Conservation (phyloP, 2,113 vertebrate species). For the Brevimyrus niger region DNA sequence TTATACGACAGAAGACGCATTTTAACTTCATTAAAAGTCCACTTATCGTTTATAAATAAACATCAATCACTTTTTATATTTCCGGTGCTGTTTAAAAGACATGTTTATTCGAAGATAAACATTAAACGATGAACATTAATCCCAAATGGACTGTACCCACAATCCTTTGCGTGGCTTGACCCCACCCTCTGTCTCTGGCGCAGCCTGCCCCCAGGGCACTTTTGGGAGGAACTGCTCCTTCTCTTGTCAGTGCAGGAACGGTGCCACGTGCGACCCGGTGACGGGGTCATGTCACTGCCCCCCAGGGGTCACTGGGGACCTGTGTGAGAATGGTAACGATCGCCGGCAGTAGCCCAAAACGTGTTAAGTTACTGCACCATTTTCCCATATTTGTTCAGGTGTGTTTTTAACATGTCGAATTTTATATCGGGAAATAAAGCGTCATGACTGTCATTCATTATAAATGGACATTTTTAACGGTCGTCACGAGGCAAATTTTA, state of each 20-base stretch:
- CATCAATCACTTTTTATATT: not conserved
- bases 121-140: not conserved
- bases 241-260: slow-evolving; percentile 77
- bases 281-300: slow-evolving; percentile 81
- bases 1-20: not conserved
- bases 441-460: not conserved
- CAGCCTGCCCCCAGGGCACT: slow-evolving; percentile 71
- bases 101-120: not conserved
- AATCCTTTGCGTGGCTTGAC: not conserved
- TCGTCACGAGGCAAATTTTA: not conserved
- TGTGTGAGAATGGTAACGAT: slow-evolving; percentile 81
- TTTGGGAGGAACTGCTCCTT: slow-evolving; percentile 84
- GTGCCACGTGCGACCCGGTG: slow-evolving; percentile 70
- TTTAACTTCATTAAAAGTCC: not conserved
- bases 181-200: not conserved
- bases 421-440: not conserved
- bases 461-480: not conserved
- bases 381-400: not conserved
- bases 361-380: not conserved
- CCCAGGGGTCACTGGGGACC: slow-evolving; percentile 69
- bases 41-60: not conserved
- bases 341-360: not conserved
- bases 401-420: not conserved
- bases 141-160: not conserved
- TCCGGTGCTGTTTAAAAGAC: not conserved